Evolutionary conservation across 2,888 invertebrate species (phyloP).

Genomic region (Hololepta plana): DNA sequence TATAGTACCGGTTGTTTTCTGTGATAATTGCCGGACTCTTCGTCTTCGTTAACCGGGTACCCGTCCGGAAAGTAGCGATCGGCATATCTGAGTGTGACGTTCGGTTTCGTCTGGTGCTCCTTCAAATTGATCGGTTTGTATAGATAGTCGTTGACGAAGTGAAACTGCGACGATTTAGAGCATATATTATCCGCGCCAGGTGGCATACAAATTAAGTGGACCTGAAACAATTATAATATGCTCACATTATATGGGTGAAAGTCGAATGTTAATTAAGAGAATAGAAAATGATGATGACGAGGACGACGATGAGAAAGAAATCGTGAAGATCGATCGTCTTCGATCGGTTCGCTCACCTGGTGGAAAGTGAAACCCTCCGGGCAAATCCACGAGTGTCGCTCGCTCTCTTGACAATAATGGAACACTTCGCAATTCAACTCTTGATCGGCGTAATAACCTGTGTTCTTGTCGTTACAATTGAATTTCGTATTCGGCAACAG

Average conservation of each 20-base stretch:
- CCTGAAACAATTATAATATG: slow-evolving; percentile 31
- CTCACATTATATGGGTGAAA: background rate
- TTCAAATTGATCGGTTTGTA: slow-evolving; percentile 76
- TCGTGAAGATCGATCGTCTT: too few relatives aligned
- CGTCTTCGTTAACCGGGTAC: slow-evolving; percentile 41
- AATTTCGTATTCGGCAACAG: slow-evolving; percentile 73
- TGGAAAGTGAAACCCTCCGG: slow-evolving; percentile 82
- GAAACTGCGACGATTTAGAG: slow-evolving; percentile 73
- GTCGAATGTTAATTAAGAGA: too few relatives aligned
- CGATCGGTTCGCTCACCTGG: slow-evolving; percentile 43
- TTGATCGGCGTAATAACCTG: slow-evolving; percentile 84
- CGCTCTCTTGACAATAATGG: slow-evolving; percentile 83
- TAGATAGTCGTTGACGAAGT: slow-evolving; percentile 83
- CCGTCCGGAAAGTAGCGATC: slow-evolving; percentile 71
- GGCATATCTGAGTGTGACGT: slow-evolving; percentile 58
- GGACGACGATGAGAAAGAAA: too few relatives aligned
- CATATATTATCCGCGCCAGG: slow-evolving; percentile 79
- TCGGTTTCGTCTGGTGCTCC: slow-evolving; percentile 64
- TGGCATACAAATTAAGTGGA: slow-evolving; percentile 86
- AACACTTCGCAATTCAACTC: slow-evolving; percentile 79
- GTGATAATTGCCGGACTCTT: too few relatives aligned
- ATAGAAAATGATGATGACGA: too few relatives aligned
- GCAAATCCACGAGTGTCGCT: slow-evolving; percentile 84
- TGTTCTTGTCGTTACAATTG: slow-evolving; percentile 58
- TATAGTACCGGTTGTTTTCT: slow-evolving; percentile 10